These are phyloP conservation scores for Paracentrotus lividus DNA, from an alignment of 53 echinoderm and acorn worm genomes.

Conservation along the genomic window DNA sequence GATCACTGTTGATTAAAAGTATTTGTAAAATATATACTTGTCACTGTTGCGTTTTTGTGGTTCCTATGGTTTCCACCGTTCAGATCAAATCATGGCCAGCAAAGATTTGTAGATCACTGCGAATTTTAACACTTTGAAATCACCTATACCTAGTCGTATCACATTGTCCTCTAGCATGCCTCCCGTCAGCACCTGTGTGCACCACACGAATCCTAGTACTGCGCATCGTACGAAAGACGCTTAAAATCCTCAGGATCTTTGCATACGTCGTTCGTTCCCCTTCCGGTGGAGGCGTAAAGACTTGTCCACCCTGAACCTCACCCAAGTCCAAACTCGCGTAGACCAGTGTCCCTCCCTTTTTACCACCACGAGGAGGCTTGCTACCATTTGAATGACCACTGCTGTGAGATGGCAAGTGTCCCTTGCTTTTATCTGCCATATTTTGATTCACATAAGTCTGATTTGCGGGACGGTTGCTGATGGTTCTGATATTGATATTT, in stretches of 20 bases:
- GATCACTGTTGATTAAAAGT: too few species aligned
- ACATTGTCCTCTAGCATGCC: conserved; percentile 46
- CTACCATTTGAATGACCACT: conserved; percentile 19
- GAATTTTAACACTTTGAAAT: background rate
- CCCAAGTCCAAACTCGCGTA: conserved; percentile 63
- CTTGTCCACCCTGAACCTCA: conserved; percentile 17
- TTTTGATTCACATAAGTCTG: conserved; percentile 41
- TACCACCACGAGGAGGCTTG: conserved; percentile 42
- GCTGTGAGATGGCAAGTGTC: conserved; percentile 24
- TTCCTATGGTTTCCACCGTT: background rate
- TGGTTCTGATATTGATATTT: conserved; percentile 47
- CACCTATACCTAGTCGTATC: conserved; percentile 59
- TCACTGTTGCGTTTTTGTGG: conserved; percentile 5
- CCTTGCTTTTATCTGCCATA: conserved; percentile 35
- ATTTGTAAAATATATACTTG: too few species aligned
- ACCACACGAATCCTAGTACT: conserved; percentile 68
- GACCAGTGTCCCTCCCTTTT: conserved; percentile 30
- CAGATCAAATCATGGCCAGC: conserved; percentile 45
- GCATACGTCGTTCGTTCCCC: conserved; percentile 62
- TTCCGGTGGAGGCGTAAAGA: conserved; percentile 35
- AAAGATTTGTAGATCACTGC: conserved; percentile 32
- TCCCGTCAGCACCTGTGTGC: conserved; percentile 55
- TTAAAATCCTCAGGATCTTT: conserved; percentile 68
- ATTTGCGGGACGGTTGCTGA: conserved; percentile 10
- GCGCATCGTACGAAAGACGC: conserved; percentile 67